A percentile compares a stretch with the other conserved stretches of the same genome.
phyloP scores from a whole-genome alignment of 2,888 invertebrate species.

The Stenchaetothrips biformis region DNA sequence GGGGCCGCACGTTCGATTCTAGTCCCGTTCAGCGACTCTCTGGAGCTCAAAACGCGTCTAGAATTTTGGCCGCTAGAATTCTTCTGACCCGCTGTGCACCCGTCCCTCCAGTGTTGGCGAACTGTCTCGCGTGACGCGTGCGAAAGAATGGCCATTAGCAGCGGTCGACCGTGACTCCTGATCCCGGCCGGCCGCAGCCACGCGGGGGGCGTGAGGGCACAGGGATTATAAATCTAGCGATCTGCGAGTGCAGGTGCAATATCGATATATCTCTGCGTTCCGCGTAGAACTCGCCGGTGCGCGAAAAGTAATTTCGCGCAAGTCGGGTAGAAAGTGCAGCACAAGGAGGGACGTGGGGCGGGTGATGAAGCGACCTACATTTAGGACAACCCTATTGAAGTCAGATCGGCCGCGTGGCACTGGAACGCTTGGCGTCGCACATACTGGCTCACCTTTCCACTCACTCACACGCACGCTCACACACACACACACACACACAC shows the following conservation, averaged over 20 bases:
- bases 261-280: neutral
- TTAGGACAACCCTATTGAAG: neutral
- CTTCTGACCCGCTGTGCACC: too few species aligned
- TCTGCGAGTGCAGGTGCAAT: neutral
- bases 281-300: neutral
- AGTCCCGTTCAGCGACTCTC: too few species aligned
- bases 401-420: neutral
- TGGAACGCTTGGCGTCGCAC: neutral
- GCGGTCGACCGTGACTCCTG: too few species aligned
- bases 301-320: neutral
- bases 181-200: too few species aligned
- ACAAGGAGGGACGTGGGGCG: neutral
- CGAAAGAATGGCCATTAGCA: too few species aligned
- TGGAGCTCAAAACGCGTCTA: too few species aligned
- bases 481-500: neutral
- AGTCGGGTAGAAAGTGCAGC: neutral
- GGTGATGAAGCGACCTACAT: neutral
- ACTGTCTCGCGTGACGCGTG: too few species aligned
- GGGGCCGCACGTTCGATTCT: too few species aligned
- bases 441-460: constrained; percentile 8
- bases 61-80: too few species aligned
- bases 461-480: neutral
- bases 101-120: too few species aligned
- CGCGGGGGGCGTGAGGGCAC: too few species aligned
- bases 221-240: too few species aligned